Evolutionary conservation across 2,888 invertebrate species (phyloP).

Genomic region (Drosophila mayaguana): DNA sequence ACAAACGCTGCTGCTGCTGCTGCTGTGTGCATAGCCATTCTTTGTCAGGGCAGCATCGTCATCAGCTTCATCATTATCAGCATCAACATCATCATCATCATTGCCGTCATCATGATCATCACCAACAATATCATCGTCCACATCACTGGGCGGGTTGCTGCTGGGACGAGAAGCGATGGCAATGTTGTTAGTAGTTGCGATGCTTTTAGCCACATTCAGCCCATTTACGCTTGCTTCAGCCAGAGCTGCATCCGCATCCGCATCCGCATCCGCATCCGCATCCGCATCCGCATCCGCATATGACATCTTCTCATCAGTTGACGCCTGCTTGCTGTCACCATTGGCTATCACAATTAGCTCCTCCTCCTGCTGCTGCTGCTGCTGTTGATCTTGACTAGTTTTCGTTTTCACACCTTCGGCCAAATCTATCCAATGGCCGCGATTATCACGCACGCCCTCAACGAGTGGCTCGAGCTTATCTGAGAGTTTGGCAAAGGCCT

Average conservation of each 20-base stretch:
- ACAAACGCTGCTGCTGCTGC: constrained; percentile 41
- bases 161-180: constrained; percentile 77
- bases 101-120: constrained; percentile 36
- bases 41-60: constrained; percentile 46
- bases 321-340: constrained; percentile 58
- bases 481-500: constrained; percentile 94
- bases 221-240: constrained; percentile 73
- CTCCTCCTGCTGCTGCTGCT: constrained; percentile 20
- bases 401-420: constrained; percentile 85
- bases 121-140: constrained; percentile 41
- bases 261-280: constrained; percentile 16
- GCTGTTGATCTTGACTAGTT: constrained; percentile 64
- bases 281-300: constrained; percentile 14
- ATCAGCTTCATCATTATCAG: constrained; percentile 27
- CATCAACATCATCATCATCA: constrained; percentile 29
- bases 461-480: constrained; percentile 92
- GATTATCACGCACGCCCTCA: constrained; percentile 93
- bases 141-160: constrained; percentile 71
- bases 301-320: constrained; percentile 43
- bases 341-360: constrained; percentile 73
- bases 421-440: constrained; percentile 93
- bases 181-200: constrained; percentile 72
- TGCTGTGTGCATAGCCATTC: constrained; percentile 51
- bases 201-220: constrained; percentile 56
- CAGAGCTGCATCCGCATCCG: constrained; percentile 21